Conservation (phyloP, 2,888 invertebrate species). For the Rapana venosa region DNA sequence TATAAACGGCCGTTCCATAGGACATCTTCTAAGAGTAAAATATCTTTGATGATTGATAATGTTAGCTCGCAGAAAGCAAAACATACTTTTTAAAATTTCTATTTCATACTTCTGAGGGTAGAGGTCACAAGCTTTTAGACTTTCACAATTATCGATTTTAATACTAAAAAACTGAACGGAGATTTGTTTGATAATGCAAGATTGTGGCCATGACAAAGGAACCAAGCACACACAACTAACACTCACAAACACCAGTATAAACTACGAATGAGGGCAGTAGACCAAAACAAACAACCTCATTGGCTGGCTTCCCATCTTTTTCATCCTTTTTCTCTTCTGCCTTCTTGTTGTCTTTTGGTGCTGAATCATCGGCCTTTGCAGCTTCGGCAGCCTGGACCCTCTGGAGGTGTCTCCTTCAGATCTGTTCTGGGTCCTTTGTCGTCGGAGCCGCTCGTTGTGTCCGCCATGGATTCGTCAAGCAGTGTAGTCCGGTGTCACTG, state of each 20-base stretch:
- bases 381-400: conserved; percentile 44
- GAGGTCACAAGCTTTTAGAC: no score
- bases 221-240: not conserved
- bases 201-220: no score
- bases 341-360: conserved; percentile 57
- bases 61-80: no score
- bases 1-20: no score
- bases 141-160: no score
- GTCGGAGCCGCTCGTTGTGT: conserved; percentile 44
- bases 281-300: conserved; percentile 52
- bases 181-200: not conserved
- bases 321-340: conserved; percentile 62
- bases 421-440: conserved; percentile 33
- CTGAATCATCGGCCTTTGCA: conserved; percentile 52
- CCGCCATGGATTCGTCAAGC: conserved; percentile 50
- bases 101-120: no score
- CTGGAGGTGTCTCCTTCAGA: conserved; percentile 25
- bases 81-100: no score
- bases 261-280: conserved; percentile 27
- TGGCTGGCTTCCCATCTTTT: conserved; percentile 62
- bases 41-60: no score
- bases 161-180: no score
- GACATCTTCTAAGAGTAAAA: no score
- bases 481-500: not conserved
- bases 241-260: conserved; percentile 9